Evolutionary conservation across 2,797 vertebrate species (phyloP), one percentile per base, ranked within the genome.

Genomic region (Buphagus erythrorhynchus): DNA sequence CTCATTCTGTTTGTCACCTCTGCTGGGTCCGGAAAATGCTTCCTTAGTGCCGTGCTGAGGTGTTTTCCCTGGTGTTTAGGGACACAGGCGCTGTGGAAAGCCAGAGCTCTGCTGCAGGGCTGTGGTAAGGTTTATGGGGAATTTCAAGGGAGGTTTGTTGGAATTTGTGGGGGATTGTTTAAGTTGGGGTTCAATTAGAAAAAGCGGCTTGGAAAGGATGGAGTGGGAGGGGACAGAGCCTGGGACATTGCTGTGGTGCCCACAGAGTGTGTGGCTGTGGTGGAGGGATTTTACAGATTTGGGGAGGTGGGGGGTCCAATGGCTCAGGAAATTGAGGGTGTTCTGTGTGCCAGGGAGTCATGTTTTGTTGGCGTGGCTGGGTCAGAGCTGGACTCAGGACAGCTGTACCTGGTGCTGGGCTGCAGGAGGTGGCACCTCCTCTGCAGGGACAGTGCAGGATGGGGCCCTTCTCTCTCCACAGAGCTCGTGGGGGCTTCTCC

Each of bases 1-100:
- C 81, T 95, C 52, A 5, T 9, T 17, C 65, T 76, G 79, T 95
- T 96, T 92, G 88, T 95, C 92, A 55, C 80, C 92, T 92, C 89
- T 22, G 55, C 91, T 20, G 86, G 11, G 63, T 40, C 73, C 7
- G 45, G 89, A 86, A 87, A 71, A 26, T 1, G 18, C 89, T 76
- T 86, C 62, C 2, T 72, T 75, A 81, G 84, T 16, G 88, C 81
- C 1, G 5, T 6, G 84, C 49, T 24, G 11, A 82, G 89, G 55
- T 52, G 1, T 91, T 91, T 82, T 71, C 79, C 83, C 59, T 48
- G 3, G 11, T 4, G 26, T 61, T 71, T 29, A 6, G 29, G 51
- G 36, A 15, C 55, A 26, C 49, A 46, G 59, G n/a, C 81, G 67
- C 77, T 57, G 49, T 42, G 67, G n/a, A 74, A 89, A 95, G 90